phyloP scores from a whole-genome alignment of 2,797 vertebrate genomes.

The Carapus acus region DNA sequence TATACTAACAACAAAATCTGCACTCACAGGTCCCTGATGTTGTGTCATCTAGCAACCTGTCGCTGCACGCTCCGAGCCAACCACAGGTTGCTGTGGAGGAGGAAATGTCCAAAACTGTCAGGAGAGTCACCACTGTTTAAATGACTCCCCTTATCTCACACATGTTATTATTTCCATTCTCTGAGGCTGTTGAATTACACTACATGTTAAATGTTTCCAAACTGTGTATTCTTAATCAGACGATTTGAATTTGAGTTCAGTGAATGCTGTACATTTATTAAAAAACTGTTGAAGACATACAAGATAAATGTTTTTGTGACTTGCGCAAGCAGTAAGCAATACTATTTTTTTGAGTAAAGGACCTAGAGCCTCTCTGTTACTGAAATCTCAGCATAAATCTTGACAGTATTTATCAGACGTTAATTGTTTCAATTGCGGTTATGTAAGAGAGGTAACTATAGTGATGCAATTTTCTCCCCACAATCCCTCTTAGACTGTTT shows the following conservation, averaged over 20 bases:
- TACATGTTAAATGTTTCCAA: no score
- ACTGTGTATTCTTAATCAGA: no score
- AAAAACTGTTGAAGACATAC: not conserved
- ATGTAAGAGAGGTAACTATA: no score
- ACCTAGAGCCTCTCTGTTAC: no score
- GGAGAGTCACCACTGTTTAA: conserved; percentile 64
- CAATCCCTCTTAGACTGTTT: not conserved
- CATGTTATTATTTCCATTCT: not conserved
- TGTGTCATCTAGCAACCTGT: conserved; percentile 36
- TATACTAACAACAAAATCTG: conserved; percentile 3
- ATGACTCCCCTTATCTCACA: conserved; percentile 1
- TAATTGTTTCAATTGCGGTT: no score
- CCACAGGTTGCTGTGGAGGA: conserved; percentile 19
- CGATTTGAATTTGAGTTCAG: conserved; percentile 15
- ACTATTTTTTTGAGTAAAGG: no score
- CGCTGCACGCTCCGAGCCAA: conserved; percentile 32
- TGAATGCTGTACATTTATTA: not conserved
- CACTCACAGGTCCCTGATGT: conserved; percentile 58
- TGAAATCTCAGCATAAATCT: conserved; percentile 2
- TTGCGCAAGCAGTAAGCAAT: no score
- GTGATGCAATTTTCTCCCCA: not conserved
- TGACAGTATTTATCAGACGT: not conserved
- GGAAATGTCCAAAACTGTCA: conserved; percentile 23
- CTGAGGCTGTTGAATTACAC: no score
- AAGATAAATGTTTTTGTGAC: no score